Base-by-base conservation (phyloP, 2,797 vertebrate genomes). In the Thamnophis elegans region DNA sequence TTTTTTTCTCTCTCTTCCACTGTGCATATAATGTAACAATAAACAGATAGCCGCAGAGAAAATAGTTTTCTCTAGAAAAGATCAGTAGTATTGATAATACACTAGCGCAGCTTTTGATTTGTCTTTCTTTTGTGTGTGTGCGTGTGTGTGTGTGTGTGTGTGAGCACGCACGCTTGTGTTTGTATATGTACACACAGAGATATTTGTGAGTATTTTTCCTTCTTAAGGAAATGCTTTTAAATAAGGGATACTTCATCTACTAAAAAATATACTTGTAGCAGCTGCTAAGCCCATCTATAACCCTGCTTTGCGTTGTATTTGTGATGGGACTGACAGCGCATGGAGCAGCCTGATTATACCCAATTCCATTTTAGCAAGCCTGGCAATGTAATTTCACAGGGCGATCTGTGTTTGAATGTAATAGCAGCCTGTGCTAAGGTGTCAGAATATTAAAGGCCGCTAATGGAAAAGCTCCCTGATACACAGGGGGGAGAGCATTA, bases 381-480 rank as follows among this genome's bases (percentile, higher is more conserved):
- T 97, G 97, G 97, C 98, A 97, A 98, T 98, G 98, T 98, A 98
- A 98, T 98, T 98, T 98, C 98, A 98, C 98, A 98, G 98, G 97
- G 97, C 98, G 98, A 98, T 98, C 98, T 98, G 98, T 98, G 98
- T 98, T 98, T 98, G 98, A 98, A 98, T 98, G 98, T 98, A 98
- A 98, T 98, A 98, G 98, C 97, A 98, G 98, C 97, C 98, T 98
- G 98, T 98, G 98, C 98, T 97, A 97, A 98, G 98, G 98, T 98
- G 98, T 98, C 98, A 98, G 98, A 98, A 98, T 98, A 98, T 98
- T 98, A 98, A 98, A 98, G 97, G 98, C 97, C 97, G 96, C 98
- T 98, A 98, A 98, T 98, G 98, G 98, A 98, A 98, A 98, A 98
- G 98, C 98, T 98, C 98, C 98, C 97, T 97, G 97, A 98, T 98